phyloP scores from a whole-genome alignment of 2,797 vertebrate species.

The Sebastes diaconus region DNA sequence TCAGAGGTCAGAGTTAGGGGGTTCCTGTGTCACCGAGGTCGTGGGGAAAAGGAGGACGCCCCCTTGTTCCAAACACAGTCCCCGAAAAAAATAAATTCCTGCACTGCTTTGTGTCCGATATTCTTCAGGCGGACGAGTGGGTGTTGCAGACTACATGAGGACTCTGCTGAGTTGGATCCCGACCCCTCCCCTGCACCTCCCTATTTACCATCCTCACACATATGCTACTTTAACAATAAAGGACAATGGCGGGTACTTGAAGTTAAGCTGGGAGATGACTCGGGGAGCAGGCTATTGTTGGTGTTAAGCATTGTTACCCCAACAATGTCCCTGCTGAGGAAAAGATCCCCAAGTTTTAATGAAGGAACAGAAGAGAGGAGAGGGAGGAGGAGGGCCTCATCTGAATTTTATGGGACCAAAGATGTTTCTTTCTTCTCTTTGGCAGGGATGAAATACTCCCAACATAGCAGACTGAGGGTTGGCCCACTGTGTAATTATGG shows the following conservation, averaged over 20 bases:
- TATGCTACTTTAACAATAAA: conserved; percentile 69
- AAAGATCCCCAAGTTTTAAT: conserved; percentile 42
- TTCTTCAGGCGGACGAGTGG: conserved; percentile 39
- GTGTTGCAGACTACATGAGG: conserved; percentile 60
- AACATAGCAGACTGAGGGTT: conserved; percentile 57
- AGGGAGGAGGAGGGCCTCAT: conserved; percentile 27
- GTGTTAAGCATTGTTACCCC: conserved; percentile 75
- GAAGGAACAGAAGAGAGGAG: conserved; percentile 10
- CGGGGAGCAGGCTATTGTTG: conserved; percentile 71
- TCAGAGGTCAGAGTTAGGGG: conserved; percentile 53
- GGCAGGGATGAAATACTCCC: conserved; percentile 38
- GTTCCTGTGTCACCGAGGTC: conserved; percentile 59
- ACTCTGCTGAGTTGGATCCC: conserved; percentile 40
- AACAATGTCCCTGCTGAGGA: conserved; percentile 47
- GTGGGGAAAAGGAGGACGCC: conserved; percentile 61
- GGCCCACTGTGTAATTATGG: conserved; percentile 46
- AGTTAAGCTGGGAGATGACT: conserved; percentile 71
- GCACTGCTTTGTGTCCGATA: conserved; percentile 38
- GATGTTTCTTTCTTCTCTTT: conserved; percentile 31
- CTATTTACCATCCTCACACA: conserved; percentile 67
- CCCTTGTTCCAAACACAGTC: conserved; percentile 33
- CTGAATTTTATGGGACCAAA: conserved; percentile 50
- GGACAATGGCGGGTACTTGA: conserved; percentile 76
- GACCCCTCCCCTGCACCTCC: neutral
- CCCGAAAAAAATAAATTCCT: conserved; percentile 62